Evolutionary conservation across 2,797 vertebrate species (phyloP).

Genomic region (Leptatherina wallacei): DNA sequence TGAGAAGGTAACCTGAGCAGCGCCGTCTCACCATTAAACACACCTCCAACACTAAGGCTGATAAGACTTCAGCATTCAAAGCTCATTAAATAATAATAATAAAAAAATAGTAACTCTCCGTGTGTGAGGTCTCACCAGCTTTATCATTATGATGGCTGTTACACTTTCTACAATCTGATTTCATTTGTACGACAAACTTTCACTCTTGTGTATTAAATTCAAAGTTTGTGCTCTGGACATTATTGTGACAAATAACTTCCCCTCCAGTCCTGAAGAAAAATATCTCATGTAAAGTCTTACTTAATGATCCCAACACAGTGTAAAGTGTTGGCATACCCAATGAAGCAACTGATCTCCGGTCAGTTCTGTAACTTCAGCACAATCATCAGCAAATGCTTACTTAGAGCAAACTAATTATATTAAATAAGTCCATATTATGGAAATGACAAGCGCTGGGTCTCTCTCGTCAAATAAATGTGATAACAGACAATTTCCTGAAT

Average conservation of each 20-base stretch:
- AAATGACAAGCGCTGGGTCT: background rate
- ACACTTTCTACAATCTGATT: no score
- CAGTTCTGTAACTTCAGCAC: background rate
- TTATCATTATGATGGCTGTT: background rate
- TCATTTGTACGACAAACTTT: no score
- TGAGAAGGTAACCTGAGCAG: slow-evolving; percentile 67
- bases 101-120: background rate
- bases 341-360: background rate
- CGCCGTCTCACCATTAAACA: slow-evolving; percentile 54
- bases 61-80: slow-evolving; percentile 4
- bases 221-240: no score
- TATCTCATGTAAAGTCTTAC: background rate
- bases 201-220: no score
- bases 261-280: background rate
- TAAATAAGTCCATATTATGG: background rate
- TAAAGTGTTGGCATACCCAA: background rate
- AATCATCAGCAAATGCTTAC: background rate
- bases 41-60: slow-evolving; percentile 38
- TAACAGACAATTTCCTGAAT: background rate
- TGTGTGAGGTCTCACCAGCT: background rate
- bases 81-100: background rate
- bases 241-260: background rate
- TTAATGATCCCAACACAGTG: background rate
- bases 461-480: background rate
- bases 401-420: background rate